Percentiles rank a stretch among this genome's conserved stretches.
phyloP scores from a whole-genome alignment of 2,888 invertebrate species.

The Xylocampa areola region DNA sequence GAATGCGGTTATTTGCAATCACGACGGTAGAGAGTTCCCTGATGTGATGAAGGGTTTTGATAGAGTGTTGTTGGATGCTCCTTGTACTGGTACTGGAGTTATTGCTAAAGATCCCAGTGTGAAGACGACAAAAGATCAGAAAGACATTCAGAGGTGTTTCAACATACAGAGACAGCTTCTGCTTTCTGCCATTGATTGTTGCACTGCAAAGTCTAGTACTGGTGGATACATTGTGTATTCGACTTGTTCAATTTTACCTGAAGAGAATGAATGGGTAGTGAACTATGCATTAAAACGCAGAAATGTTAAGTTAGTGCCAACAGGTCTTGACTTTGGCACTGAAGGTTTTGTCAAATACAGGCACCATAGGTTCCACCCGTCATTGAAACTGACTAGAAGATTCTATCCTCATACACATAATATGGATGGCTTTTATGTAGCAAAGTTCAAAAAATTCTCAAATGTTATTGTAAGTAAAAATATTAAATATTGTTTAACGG shows the following conservation, averaged over 20 bases:
- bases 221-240: conserved; percentile 99
- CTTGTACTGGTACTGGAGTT: conserved; percentile 99
- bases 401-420: conserved; percentile 99
- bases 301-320: conserved; percentile 97
- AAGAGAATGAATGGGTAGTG: conserved; percentile 99
- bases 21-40: conserved; percentile 97
- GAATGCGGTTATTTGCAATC: conserved; percentile 96
- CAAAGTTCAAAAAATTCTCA: conserved; percentile 98
- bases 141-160: conserved; percentile 97
- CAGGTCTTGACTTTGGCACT: conserved; percentile 98
- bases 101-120: conserved; percentile 99
- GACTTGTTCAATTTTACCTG: conserved; percentile 98
- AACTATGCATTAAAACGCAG: conserved; percentile 98
- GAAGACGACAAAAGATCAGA: conserved; percentile 96
- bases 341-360: conserved; percentile 98
- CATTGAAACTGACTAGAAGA: conserved; percentile 95
- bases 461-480: conserved; percentile 90
- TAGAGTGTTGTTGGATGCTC: conserved; percentile 98
- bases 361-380: conserved; percentile 96
- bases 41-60: conserved; percentile 97
- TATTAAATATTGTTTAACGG: no score
- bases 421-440: conserved; percentile 99
- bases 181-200: conserved; percentile 98
- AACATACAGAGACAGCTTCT: conserved; percentile 97
- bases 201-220: conserved; percentile 96